phyloP scores from a whole-genome alignment of 2,888 invertebrate genomes.

The Onchidella celtica region DNA sequence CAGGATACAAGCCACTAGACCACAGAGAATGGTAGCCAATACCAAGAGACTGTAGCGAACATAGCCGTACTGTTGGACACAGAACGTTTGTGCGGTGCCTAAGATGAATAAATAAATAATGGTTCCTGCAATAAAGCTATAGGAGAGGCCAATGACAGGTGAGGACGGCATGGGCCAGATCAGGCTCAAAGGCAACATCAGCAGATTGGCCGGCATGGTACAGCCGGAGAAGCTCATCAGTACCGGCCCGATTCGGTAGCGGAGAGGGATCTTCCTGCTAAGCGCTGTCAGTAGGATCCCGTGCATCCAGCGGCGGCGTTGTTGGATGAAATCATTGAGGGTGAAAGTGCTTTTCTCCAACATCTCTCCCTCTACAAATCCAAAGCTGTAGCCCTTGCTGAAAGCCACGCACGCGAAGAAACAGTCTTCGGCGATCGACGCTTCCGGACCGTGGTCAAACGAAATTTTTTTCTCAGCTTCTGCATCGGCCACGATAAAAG shows the following conservation, averaged over 20 bases:
- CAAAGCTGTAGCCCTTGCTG: slow-evolving; percentile 70
- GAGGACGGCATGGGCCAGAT: slow-evolving; percentile 48
- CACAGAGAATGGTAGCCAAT: slow-evolving; percentile 28
- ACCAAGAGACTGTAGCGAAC: slow-evolving; percentile 17
- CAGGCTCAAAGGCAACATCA: slow-evolving; percentile 7
- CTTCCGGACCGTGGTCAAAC: slow-evolving; percentile 70
- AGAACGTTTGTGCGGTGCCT: slow-evolving; percentile 43
- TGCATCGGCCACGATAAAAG: slow-evolving; percentile 71
- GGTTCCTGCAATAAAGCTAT: slow-evolving; percentile 30
- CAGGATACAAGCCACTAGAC: slow-evolving; percentile 26
- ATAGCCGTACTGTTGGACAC: slow-evolving; percentile 20
- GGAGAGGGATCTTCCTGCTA: slow-evolving; percentile 63
- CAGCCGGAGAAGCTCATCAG: slow-evolving; percentile 66
- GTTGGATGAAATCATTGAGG: slow-evolving; percentile 66
- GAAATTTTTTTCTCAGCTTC: slow-evolving; percentile 63
- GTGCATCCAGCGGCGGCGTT: slow-evolving; percentile 71
- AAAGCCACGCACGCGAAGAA: slow-evolving; percentile 72
- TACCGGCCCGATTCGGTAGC: slow-evolving; percentile 64
- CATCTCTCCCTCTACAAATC: slow-evolving; percentile 74
- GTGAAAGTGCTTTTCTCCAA: slow-evolving; percentile 74
- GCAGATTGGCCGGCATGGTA: slow-evolving; percentile 64
- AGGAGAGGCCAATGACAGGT: not conserved
- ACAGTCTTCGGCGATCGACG: slow-evolving; percentile 72
- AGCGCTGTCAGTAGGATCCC: slow-evolving; percentile 68
- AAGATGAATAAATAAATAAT: slow-evolving; percentile 38